Evolutionary conservation across 2,888 invertebrate species (phyloP), one percentile per base, ranked within the genome.

Genomic region (Barypeithes pellucidus): DNA sequence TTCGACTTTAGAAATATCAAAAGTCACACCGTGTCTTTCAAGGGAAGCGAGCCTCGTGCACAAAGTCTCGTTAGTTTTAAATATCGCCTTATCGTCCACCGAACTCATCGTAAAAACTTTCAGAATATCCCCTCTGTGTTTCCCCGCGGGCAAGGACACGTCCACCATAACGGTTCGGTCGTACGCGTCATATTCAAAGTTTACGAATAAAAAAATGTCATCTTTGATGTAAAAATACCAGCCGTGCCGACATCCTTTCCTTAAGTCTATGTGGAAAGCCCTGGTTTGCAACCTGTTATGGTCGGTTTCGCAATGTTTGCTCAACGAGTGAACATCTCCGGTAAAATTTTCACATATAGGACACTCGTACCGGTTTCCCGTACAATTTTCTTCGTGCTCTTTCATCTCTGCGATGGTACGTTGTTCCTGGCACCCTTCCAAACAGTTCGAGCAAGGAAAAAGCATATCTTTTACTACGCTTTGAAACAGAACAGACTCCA

Each of bases 301-400:
- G 12, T n/a, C 1, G 12, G n/a, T 39, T 39, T 39, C n/a, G 4
- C 39, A 50, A 50, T 50, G 47, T 50, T 22, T 50, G 12, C 22
- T 50, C 12, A 50, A 50, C 11, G 18, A 8, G 18, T 50, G 18
- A 9, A 8, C 41, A 4, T 3, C 7, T 1, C 54, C 66, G 0
- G 33, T 12, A 18, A 66, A 66, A 2, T n/a, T 22, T 0, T 20
- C 9, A 39, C 66, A 66, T 1, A 66, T 18, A 7, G 33, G 36
- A n/a, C 66, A 66, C 1, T 22, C 9, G n/a, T 66, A 66, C 5
- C 41, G 11, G 8, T 12, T 41, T 39, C 12, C 50, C 16, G 0
- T 9, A 22, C 66, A 66, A 5, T n/a, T 5, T n/a, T 52, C n/a
- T 66, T 66, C 66, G 9, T 66, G 66, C n/a, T 18, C 12, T 41